Evolutionary conservation across 2,113 vertebrate genomes (phyloP), one percentile per base, ranked within the genome.

Genomic region (Rhodinocichla rosea): DNA sequence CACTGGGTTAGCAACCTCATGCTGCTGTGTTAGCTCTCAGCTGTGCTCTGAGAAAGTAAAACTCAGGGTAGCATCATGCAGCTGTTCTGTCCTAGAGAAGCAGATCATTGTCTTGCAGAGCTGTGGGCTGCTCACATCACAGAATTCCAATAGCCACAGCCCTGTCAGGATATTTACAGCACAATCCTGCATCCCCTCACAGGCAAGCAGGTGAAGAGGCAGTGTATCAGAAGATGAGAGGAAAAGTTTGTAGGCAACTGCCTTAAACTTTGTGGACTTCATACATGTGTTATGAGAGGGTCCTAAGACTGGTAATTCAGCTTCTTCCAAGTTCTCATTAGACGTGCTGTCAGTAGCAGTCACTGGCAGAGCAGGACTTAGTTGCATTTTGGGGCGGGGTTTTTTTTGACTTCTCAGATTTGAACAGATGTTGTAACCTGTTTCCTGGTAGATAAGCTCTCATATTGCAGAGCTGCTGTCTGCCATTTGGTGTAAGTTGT

Each of bases 31-130:
- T 78, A 84, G 71, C 63, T 67, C 65, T 6, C 53, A 80, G 50
- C 53, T 60, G 7, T 68, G 50, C 35, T 15, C 26, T 57, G 16
- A 22, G 69, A 39, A 30, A 52, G 52, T 20, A 40, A 45, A 59
- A 16, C 18, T 62, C 24, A 12, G 67, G 40, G n/a, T 12, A 39
- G 37, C 7, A 6, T 55, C 1, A 0, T 33, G 86, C 79, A 93
- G 83, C 93, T 95, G 78, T 35, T 87, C 20, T 84, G 44, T 40
- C 57, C 40, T 44, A 20, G 64, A 90, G 74, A 85, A 80, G 60
- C 33, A 71, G 39, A 21, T 69, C 52, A 16, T 83, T 91, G 89
- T 93, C 60, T 83, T 83, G 60, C 42, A 83, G 71, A 68, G 30
- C 50, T 42, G 35, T 55, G 33, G 20, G 6, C 68, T 15, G 2